These are phyloP conservation scores for Heterocephalus glaber DNA, from an alignment of 2,113 vertebrate genomes.

Conservation along the genomic window DNA sequence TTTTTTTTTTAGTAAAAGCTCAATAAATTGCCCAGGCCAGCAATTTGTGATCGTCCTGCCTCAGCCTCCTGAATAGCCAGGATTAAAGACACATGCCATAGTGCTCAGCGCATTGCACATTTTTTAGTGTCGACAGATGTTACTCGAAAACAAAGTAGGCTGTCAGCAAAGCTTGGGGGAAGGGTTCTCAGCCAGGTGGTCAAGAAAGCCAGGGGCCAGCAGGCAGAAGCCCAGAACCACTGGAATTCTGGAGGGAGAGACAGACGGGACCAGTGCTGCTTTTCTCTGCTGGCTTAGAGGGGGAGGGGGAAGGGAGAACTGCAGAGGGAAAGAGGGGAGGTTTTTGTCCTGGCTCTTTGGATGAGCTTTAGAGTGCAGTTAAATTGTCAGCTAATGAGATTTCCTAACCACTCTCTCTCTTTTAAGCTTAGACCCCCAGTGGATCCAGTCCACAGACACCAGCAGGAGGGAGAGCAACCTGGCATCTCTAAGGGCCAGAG, in stretches of 20 bases:
- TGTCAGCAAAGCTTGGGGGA: not conserved
- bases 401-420: conserved; percentile 47
- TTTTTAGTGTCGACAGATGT: no score
- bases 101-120: fast-evolving
- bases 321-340: not conserved
- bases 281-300: not conserved
- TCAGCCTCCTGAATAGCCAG: not conserved
- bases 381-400: conserved; percentile 75
- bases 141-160: not conserved
- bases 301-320: not conserved
- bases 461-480: not conserved
- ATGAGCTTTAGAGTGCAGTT: conserved; percentile 40
- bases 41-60: not conserved
- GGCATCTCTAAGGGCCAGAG: not conserved
- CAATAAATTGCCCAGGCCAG: not conserved
- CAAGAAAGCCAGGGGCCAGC: not conserved
- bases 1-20: not conserved
- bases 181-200: not conserved
- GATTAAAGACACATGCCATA: not conserved
- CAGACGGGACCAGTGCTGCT: not conserved
- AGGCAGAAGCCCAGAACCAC: not conserved
- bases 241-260: not conserved
- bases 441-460: conserved; percentile 16
- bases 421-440: conserved; percentile 62
- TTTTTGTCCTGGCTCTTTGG: conserved; percentile 44